Conservation (phyloP, 2,888 invertebrate species). For the Scotopteryx bipunctaria region DNA sequence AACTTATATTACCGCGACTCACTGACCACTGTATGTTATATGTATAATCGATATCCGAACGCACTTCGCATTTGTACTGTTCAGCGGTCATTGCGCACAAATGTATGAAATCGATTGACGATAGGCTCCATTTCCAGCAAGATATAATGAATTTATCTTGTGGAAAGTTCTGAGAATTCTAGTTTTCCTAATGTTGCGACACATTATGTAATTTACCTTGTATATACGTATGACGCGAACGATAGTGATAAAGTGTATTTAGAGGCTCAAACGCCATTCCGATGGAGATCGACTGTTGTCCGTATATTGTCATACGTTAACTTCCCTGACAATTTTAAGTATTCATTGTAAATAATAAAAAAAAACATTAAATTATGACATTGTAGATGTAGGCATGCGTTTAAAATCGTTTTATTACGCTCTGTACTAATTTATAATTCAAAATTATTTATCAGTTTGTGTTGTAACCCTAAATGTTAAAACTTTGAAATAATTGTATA, state of each 20-base stretch:
- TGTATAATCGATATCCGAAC: not conserved
- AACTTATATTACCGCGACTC: conserved; percentile 39
- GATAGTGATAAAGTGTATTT: conserved; percentile 67
- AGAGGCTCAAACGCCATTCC: conserved; percentile 63
- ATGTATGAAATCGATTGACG: conserved; percentile 57
- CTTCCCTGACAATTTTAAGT: conserved; percentile 64
- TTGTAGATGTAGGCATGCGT: conserved; percentile 67
- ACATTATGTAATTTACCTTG: conserved; percentile 76
- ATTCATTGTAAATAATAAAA: conserved; percentile 78
- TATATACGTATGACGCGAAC: conserved; percentile 79
- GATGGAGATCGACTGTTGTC: conserved; percentile 50
- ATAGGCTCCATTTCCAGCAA: conserved; percentile 71
- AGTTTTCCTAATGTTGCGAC: conserved; percentile 71
- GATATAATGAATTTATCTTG: conserved; percentile 53
- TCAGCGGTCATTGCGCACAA: conserved; percentile 69
- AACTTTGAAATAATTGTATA: conserved; percentile 70
- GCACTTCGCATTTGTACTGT: conserved; percentile 33
- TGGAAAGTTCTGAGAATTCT: conserved; percentile 54
- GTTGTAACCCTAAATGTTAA: conserved; percentile 43
- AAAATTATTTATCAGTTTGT: conserved; percentile 46
- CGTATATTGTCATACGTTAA: conserved; percentile 72
- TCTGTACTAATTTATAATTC: conserved; percentile 47
- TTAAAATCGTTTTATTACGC: conserved; percentile 53
- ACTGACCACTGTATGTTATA: no score
- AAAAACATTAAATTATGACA: conserved; percentile 52